Conservation (phyloP, 2,888 invertebrate species). For the Tenthredo notha region DNA sequence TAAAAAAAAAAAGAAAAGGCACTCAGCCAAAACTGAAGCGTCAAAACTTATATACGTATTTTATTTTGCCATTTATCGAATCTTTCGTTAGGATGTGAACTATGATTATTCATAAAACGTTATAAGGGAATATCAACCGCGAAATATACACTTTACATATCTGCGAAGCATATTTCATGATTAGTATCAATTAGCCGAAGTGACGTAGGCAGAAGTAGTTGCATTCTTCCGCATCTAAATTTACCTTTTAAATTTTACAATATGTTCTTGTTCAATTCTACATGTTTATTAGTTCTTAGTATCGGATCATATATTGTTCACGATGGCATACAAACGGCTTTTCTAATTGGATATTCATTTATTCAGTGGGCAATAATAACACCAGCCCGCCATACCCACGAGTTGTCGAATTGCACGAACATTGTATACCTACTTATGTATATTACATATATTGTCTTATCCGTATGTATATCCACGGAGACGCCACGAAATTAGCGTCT, state of each 20-base stretch:
- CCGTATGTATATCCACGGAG: conserved; percentile 14
- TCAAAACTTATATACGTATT: neutral
- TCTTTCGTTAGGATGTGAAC: neutral
- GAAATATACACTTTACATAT: neutral
- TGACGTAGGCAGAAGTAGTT: conserved; percentile 21
- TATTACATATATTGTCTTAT: neutral
- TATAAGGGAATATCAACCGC: neutral
- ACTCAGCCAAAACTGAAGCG: neutral
- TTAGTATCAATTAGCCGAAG: conserved; percentile 19
- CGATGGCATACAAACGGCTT: neutral
- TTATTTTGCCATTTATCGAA: neutral
- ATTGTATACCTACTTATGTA: conserved; percentile 14
- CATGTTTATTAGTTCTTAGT: neutral
- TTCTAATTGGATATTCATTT: conserved; percentile 20
- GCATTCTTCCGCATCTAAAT: conserved; percentile 24
- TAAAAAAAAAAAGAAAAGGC: neutral
- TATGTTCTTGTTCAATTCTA: neutral
- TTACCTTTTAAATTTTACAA: neutral
- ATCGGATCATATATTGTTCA: neutral
- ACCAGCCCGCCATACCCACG: neutral
- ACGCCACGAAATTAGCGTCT: conserved; percentile 45
- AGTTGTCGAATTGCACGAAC: conserved; percentile 7
- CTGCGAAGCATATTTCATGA: conserved; percentile 16
- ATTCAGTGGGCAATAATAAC: conserved; percentile 12
- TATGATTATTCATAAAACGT: neutral